Evolutionary conservation across 2,888 invertebrate species (phyloP).

Genomic region (Poecilus cupreus): DNA sequence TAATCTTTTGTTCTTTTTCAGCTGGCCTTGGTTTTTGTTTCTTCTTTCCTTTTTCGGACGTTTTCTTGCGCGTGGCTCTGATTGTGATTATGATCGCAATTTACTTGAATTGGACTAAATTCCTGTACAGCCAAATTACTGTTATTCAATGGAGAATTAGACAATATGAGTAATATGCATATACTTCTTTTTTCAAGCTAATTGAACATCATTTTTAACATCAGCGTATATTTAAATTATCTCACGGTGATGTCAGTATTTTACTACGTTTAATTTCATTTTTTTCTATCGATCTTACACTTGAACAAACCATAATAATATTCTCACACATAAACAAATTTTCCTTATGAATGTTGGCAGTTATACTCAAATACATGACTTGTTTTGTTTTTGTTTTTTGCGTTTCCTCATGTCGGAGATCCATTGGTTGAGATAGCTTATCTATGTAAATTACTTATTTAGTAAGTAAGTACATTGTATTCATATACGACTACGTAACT

Average conservation of each 20-base stretch:
- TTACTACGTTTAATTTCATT: too few relatives aligned
- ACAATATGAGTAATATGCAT: neutral
- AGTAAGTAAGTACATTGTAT: neutral
- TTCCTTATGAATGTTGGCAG: neutral
- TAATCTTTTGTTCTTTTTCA: slow-evolving; percentile 44
- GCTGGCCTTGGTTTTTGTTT: slow-evolving; percentile 31
- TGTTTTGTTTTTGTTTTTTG: neutral
- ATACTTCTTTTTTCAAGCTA: too few relatives aligned
- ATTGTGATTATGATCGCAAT: slow-evolving; percentile 22
- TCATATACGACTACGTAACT: neutral
- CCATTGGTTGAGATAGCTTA: neutral
- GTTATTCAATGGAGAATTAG: neutral
- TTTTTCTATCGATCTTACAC: too few relatives aligned
- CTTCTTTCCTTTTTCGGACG: neutral
- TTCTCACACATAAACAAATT: too few relatives aligned
- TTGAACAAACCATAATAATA: too few relatives aligned
- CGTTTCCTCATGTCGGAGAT: neutral
- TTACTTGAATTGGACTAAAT: slow-evolving; percentile 5
- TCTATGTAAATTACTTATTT: neutral
- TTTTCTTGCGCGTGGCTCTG: neutral
- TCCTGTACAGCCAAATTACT: neutral
- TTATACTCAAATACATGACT: neutral
- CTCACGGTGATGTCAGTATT: too few relatives aligned
- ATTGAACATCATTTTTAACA: too few relatives aligned
- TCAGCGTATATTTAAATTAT: too few relatives aligned